Evolutionary conservation across 2,888 invertebrate genomes (phyloP), one percentile per base, ranked within the genome.

Genomic region (Neoitamus cyanurus): DNA sequence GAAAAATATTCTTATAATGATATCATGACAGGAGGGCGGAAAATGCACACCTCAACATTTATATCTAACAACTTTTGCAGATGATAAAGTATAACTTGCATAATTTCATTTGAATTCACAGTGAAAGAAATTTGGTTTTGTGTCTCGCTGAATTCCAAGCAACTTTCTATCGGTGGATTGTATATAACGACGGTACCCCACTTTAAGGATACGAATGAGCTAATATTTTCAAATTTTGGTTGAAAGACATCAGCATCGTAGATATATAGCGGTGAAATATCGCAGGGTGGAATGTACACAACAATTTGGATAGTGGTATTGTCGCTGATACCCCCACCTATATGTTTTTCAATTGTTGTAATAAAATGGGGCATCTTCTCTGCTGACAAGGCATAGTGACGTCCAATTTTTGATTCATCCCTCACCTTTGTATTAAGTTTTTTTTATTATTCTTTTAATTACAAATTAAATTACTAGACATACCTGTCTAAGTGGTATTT

Each of bases 111-210:
- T 85, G 94, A 92, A 85, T 94, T 92, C 0, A 95, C 93, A 86
- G 91, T 90, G 85, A 94, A 92, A 42, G 89, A 88, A 75, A 91
- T 88, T 2, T 89, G 88, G 84, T 89, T 88, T n/a, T 89, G 87
- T 20, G 89, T 88, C 11, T 90, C 89, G 68, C 90, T 88, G 70
- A 91, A 90, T 0, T 89, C 88, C 77, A 91, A 87, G 87, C 96
- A 96, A 25, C 93, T 92, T 0, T 90, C 91, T 13, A 89, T 88
- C 1, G 94, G 92, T 6, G 96, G 95, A 90, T 95, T 96, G 85
- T 94, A 92, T 48, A 98, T 93, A 78, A 95, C 93, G 85, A 98
- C 94, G 0, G 97, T 97, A 68, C 98, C 98, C 98, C 98, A 98
- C 85, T 96, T 94, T 0, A 96, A 95, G 0, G 96, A 96, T 88